phyloP scores from a whole-genome alignment of 2,888 invertebrate genomes.

The Nomada lathburiana region DNA sequence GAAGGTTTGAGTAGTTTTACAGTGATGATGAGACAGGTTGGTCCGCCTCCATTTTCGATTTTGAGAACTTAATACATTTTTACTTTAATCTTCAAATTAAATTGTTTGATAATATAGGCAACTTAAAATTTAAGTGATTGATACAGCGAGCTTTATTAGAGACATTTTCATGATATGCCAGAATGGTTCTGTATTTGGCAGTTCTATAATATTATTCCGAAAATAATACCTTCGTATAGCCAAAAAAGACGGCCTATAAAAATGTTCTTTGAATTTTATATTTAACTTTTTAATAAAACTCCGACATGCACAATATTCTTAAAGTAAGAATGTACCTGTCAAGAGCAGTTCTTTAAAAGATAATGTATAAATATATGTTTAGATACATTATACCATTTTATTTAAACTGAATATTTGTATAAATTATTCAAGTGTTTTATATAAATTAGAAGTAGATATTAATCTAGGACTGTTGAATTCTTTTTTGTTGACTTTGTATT shows the following conservation, averaged over 20 bases:
- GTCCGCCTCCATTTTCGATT: slow-evolving; percentile 81
- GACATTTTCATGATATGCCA: slow-evolving; percentile 33
- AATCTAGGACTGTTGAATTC: slow-evolving; percentile 19
- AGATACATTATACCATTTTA: slow-evolving; percentile 40
- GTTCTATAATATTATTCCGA: slow-evolving; percentile 23
- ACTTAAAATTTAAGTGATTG: slow-evolving; percentile 47
- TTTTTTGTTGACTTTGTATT: slow-evolving; percentile 25
- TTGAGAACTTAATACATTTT: slow-evolving; percentile 77
- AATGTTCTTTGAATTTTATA: slow-evolving; percentile 53
- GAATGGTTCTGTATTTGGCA: slow-evolving; percentile 43
- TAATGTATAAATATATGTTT: slow-evolving; percentile 25
- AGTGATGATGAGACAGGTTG: slow-evolving; percentile 81
- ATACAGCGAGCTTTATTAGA: slow-evolving; percentile 49
- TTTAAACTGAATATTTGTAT: slow-evolving; percentile 44
- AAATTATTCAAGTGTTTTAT: slow-evolving; percentile 42
- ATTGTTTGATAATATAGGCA: slow-evolving; percentile 54
- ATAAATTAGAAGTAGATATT: slow-evolving; percentile 21
- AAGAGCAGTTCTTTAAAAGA: slow-evolving; percentile 35
- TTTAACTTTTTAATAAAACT: slow-evolving; percentile 55
- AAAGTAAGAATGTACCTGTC: slow-evolving; percentile 56
- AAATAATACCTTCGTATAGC: slow-evolving; percentile 35
- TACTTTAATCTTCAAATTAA: slow-evolving; percentile 37
- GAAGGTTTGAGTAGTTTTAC: slow-evolving; percentile 79
- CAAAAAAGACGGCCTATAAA: slow-evolving; percentile 30
- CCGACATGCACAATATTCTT: slow-evolving; percentile 44